phyloP scores from a whole-genome alignment of 2,113 vertebrate species.

The Tretioscincus oriximinensis region DNA sequence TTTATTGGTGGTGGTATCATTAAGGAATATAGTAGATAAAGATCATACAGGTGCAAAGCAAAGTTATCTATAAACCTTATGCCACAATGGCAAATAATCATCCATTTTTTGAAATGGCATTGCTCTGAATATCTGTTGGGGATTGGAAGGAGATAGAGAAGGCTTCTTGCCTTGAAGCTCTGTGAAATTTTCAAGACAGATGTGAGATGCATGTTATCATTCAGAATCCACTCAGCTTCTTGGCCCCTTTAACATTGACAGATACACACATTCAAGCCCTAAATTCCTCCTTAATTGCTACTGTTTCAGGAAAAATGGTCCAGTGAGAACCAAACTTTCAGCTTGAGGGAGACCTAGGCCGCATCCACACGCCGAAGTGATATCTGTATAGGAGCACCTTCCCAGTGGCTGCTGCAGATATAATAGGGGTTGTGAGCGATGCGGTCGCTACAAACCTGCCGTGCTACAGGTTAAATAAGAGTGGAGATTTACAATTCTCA shows the following conservation, averaged over 20 bases:
- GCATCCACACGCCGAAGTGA: too few relatives aligned
- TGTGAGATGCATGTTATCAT: too few relatives aligned
- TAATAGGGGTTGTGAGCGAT: too few relatives aligned
- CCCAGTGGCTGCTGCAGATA: too few relatives aligned
- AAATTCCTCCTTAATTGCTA: neutral
- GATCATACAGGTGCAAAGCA: neutral
- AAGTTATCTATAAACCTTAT: neutral
- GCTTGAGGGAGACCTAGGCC: neutral
- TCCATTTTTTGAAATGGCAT: neutral
- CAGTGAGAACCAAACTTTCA: neutral
- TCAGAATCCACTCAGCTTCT: neutral
- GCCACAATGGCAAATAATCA: neutral
- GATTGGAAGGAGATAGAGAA: neutral
- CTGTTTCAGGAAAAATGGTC: neutral
- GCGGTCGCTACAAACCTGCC: too few relatives aligned
- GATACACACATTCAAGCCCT: neutral
- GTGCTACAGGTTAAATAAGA: too few relatives aligned
- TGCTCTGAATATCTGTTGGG: neutral
- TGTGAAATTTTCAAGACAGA: too few relatives aligned
- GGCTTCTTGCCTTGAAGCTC: neutral
- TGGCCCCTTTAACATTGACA: neutral
- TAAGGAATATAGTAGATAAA: neutral
- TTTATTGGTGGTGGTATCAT: too few relatives aligned
- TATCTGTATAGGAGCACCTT: too few relatives aligned
- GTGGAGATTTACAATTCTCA: too few relatives aligned